phyloP scores from a whole-genome alignment of 2,113 vertebrate species.

The Lichenostomus cassidix region DNA sequence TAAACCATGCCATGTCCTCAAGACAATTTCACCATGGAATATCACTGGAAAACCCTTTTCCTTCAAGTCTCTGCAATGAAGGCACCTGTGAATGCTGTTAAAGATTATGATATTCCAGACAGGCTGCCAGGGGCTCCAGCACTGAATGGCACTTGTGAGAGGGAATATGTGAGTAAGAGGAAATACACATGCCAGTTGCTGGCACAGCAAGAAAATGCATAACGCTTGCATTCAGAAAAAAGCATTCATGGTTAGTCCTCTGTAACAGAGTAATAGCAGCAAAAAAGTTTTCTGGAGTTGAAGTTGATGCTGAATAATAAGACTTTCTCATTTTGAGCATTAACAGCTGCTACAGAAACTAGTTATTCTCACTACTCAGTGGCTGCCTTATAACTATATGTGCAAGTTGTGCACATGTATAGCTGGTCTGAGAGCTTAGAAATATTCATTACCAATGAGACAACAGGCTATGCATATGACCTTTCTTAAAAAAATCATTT shows the following conservation, averaged over 20 bases:
- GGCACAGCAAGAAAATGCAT: background rate
- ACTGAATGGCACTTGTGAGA: conserved; percentile 2
- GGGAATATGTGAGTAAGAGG: conserved; percentile 47
- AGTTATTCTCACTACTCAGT: background rate
- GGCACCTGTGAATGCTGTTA: conserved; percentile 50
- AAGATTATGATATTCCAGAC: conserved; percentile 1
- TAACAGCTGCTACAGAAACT: background rate
- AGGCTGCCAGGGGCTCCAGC: conserved; percentile 15
- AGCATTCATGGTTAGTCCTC: background rate
- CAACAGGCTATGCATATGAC: background rate
- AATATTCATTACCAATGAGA: background rate
- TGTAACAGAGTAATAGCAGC: background rate
- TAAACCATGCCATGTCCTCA: background rate
- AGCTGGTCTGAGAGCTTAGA: background rate
- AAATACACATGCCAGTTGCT: background rate
- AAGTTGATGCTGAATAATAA: background rate
- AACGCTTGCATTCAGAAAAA: background rate
- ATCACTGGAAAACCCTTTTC: background rate
- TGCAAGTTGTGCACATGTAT: background rate
- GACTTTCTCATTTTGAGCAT: background rate
- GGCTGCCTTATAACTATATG: background rate
- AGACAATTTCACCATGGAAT: background rate
- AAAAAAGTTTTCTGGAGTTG: background rate
- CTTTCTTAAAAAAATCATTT: background rate
- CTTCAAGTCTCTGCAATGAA: background rate